Evolutionary conservation across 2,888 invertebrate species (phyloP).

Genomic region (Cantharis nigra): DNA sequence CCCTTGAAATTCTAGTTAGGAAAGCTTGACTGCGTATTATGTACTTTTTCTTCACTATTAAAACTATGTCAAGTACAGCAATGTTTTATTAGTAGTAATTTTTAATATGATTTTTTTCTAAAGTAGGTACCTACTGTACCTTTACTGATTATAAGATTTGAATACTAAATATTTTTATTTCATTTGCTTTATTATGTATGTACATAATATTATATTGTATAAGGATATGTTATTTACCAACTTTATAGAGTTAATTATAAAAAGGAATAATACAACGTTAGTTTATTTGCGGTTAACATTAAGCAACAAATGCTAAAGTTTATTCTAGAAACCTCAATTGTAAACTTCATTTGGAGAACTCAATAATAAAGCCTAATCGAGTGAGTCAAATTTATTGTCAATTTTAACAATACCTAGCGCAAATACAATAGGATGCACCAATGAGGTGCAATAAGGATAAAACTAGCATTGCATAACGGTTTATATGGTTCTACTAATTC

Average conservation of each 20-base stretch:
- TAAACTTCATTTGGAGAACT: conserved; percentile 8
- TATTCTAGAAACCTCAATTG: conserved; percentile 17
- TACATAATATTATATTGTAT: too few species aligned
- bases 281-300: conserved; percentile 22
- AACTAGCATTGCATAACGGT: conserved; percentile 7
- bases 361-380: conserved; percentile 13
- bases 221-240: neutral
- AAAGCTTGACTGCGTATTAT: too few species aligned
- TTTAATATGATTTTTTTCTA: too few species aligned
- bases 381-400: conserved; percentile 19
- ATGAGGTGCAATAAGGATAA: conserved; percentile 18
- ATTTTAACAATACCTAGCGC: conserved; percentile 20
- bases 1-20: too few species aligned
- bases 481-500: neutral
- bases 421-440: conserved; percentile 10
- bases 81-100: too few species aligned
- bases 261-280: conserved; percentile 1
- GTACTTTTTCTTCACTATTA: too few species aligned
- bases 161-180: too few species aligned
- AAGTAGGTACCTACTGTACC: too few species aligned
- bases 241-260: conserved; percentile 22
- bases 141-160: too few species aligned
- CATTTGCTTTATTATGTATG: neutral
- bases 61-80: too few species aligned
- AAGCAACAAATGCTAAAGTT: conserved; percentile 24